phyloP scores from a whole-genome alignment of 2,113 vertebrate genomes.

The Symphodus melops region DNA sequence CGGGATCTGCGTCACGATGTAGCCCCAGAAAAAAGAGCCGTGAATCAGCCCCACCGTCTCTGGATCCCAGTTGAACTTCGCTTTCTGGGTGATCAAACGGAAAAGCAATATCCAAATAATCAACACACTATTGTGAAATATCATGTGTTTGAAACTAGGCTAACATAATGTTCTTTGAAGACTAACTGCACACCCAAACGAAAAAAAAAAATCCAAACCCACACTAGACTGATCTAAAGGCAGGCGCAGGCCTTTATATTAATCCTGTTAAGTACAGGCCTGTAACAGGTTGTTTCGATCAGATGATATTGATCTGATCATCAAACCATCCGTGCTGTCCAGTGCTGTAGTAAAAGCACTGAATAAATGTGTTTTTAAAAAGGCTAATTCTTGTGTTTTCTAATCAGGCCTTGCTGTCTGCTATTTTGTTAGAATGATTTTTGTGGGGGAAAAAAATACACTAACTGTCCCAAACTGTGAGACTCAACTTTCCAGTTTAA shows the following conservation, averaged over 20 bases:
- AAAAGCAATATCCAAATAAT: background rate
- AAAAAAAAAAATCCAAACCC: background rate
- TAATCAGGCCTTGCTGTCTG: no score
- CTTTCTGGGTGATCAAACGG: conserved; percentile 84
- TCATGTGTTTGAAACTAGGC: no score
- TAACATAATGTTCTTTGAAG: background rate
- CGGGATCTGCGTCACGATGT: conserved; percentile 98
- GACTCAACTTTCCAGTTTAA: no score
- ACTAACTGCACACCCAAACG: background rate
- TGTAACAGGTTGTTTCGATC: conserved; percentile 8
- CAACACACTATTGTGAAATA: no score
- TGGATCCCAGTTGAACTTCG: conserved; percentile 98
- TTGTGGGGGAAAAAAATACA: no score
- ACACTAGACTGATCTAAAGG: background rate
- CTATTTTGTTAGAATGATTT: no score
- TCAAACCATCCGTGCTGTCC: no score
- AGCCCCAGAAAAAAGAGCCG: conserved; percentile 99
- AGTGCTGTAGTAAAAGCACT: no score
- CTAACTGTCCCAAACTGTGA: no score
- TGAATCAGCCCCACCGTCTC: conserved; percentile 98
- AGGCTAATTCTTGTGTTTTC: no score
- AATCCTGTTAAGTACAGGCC: conserved; percentile 2
- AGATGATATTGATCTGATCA: conserved; percentile 1
- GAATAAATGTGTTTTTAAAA: no score
- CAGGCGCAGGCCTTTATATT: conserved; percentile 1